Percentiles rank a stretch among this genome's conserved stretches.
Evolutionary conservation across 2,888 invertebrate genomes (phyloP).

Genomic region (Philhelius pedissequus): DNA sequence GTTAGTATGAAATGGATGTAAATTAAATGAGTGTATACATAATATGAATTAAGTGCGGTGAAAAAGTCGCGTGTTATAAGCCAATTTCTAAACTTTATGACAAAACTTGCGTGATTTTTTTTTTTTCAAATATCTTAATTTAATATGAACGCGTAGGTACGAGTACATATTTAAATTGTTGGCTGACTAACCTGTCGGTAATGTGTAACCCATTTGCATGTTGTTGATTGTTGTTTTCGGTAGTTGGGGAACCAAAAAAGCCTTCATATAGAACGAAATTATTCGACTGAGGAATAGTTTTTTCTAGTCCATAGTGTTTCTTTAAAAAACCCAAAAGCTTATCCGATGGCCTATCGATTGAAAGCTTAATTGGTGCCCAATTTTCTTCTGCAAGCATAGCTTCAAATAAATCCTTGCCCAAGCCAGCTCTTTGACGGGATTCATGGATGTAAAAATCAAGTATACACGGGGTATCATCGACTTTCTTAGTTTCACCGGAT

Average conservation of each 20-base stretch:
- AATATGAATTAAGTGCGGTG: background rate
- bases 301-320: slow-evolving; percentile 86
- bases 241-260: slow-evolving; percentile 82
- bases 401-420: slow-evolving; percentile 91
- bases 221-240: slow-evolving; percentile 71
- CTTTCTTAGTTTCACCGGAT: slow-evolving; percentile 85
- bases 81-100: slow-evolving; percentile 15
- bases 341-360: slow-evolving; percentile 95
- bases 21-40: background rate
- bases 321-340: slow-evolving; percentile 91
- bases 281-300: slow-evolving; percentile 89
- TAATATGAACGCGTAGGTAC: background rate
- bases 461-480: slow-evolving; percentile 90
- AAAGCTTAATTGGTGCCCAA: slow-evolving; percentile 85
- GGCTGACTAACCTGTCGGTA: slow-evolving; percentile 76
- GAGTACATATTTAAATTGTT: background rate
- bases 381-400: slow-evolving; percentile 89
- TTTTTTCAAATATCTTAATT: background rate
- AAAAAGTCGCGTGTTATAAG: slow-evolving; percentile 22
- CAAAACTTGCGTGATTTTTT: slow-evolving; percentile 20
- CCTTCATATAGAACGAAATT: slow-evolving; percentile 92
- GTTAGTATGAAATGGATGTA: background rate
- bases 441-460: slow-evolving; percentile 96
- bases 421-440: slow-evolving; percentile 90
- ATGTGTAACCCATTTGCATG: slow-evolving; percentile 73